Evolutionary conservation across 2,888 invertebrate species (phyloP).

Genomic region (Lepeophtheirus nordmannii): DNA sequence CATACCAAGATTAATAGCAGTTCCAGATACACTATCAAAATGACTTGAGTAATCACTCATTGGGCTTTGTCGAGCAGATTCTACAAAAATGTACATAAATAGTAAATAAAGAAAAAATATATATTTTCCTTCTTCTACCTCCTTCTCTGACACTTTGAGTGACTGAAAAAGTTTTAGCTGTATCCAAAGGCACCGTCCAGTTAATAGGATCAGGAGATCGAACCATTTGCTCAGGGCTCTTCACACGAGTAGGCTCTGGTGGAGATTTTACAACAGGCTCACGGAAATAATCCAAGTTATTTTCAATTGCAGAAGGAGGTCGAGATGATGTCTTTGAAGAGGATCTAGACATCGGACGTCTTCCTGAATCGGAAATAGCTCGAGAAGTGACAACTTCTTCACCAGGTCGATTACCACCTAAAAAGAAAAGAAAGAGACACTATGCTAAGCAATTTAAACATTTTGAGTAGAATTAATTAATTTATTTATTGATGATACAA

Average conservation of each 20-base stretch:
- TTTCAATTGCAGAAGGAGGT: conserved; percentile 24
- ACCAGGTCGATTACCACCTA: neutral
- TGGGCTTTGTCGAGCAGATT: conserved; percentile 24
- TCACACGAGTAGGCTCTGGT: conserved; percentile 78
- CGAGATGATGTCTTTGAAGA: conserved; percentile 18
- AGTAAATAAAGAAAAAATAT: neutral
- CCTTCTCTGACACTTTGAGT: conserved; percentile 69
- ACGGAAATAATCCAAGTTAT: conserved; percentile 25
- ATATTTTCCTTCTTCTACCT: conserved; percentile 37
- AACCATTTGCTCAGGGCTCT: conserved; percentile 62
- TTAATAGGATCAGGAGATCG: conserved; percentile 83
- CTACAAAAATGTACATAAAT: conserved; percentile 12
- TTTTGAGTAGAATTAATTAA: neutral
- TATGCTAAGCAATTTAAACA: no score
- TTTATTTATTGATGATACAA: no score
- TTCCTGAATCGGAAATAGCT: conserved; percentile 9
- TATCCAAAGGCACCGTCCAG: conserved; percentile 85
- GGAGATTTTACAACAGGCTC: conserved; percentile 75
- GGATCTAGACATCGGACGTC: conserved; percentile 21
- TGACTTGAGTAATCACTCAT: conserved; percentile 24
- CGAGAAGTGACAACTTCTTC: conserved; percentile 19
- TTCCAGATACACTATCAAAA: conserved; percentile 24
- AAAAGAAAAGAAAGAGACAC: neutral
- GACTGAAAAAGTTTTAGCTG: conserved; percentile 78
- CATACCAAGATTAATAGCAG: conserved; percentile 21